Percentiles rank a stretch among this genome's conserved stretches.
These are phyloP conservation scores for Notothenia rossii DNA, from an alignment of 2,113 vertebrate species.

Conservation along the genomic window DNA sequence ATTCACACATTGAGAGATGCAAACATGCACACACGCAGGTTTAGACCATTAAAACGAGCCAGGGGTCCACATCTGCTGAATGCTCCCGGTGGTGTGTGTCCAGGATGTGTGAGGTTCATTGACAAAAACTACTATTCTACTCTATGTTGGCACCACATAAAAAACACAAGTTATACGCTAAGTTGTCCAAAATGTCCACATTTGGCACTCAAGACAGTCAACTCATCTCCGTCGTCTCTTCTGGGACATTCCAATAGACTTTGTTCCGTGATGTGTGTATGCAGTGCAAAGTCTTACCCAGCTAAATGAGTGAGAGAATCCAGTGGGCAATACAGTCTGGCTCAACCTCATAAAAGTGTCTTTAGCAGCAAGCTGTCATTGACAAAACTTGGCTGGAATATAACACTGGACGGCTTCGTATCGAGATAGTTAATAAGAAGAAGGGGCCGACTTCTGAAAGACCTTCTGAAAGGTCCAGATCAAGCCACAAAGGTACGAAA, in stretches of 20 bases:
- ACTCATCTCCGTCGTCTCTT: slow-evolving; percentile 16
- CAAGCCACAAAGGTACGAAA: slow-evolving; percentile 54
- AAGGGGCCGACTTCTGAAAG: slow-evolving; percentile 60
- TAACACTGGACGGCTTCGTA: slow-evolving; percentile 49
- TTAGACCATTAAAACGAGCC: slow-evolving; percentile 55
- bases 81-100: slow-evolving; percentile 62
- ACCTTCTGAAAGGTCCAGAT: slow-evolving; percentile 59
- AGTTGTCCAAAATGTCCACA: slow-evolving; percentile 61
- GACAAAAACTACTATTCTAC: slow-evolving; percentile 68
- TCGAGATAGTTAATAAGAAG: slow-evolving; percentile 59
- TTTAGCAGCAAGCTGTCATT: slow-evolving; percentile 53
- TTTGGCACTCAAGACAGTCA: slow-evolving; percentile 29
- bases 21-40: slow-evolving; percentile 22
- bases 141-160: slow-evolving; percentile 72
- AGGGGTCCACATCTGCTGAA: slow-evolving; percentile 55
- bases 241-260: slow-evolving; percentile 8
- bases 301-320: slow-evolving; percentile 48
- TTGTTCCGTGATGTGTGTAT: slow-evolving; percentile 6
- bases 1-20: slow-evolving; percentile 9
- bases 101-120: slow-evolving; percentile 61
- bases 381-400: slow-evolving; percentile 60
- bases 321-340: slow-evolving; percentile 16
- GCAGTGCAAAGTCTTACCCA: slow-evolving; percentile 53
- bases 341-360: slow-evolving; percentile 50
- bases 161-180: slow-evolving; percentile 61